Evolutionary conservation across 2,797 vertebrate genomes (phyloP), one percentile per base, ranked within the genome.

Genomic region (Lophura swinhoii): DNA sequence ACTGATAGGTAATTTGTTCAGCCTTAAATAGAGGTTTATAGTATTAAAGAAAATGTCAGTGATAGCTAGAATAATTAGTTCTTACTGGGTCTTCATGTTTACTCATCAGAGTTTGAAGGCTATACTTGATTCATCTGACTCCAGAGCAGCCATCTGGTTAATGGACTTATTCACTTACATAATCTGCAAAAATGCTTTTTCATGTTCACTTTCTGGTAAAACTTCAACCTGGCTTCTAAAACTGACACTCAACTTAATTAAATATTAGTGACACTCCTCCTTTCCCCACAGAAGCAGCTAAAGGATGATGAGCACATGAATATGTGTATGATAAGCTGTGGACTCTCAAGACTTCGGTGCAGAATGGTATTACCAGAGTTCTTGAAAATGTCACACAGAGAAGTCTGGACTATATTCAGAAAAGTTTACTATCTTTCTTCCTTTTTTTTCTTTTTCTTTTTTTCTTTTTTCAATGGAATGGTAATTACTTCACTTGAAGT

Each of bases 101-200:
- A 31, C 77, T 78, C 63, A 91, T 15, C 53, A 79, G 75, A 74
- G 93, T 58, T 51, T 91, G 67, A 97, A 51, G 60, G 58, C 68
- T 92, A 62, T 81, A 84, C 92, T 71, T 90, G 84, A 79, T 59
- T 84, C 33, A 66, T 66, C 43, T 88, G 73, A 63, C 53, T 92
- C 43, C 67, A 83, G n/a, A 88, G 79, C n/a, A 92, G 72, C 53
- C 63, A 78, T 73, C 69, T 92, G 64, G 49, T 83, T 95, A 73
- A 86, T 23, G 85, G 49, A 81, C 72, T 90, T 16, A 24, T 79
- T 49, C 58, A 77, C 17, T 83, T 58, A 58, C 23, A 87, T 28
- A 10, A 81, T n/a, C 24, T 53, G 29, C 75, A 94, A 69, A 93
- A 91, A 71, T 43, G 31, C 21, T 53, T 91, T 88, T 91, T 81